Percentiles rank a stretch among this genome's conserved stretches.
These are phyloP conservation scores for Bombus balteatus DNA, from an alignment of 1,140 invertebrate species.

Conservation along the genomic window DNA sequence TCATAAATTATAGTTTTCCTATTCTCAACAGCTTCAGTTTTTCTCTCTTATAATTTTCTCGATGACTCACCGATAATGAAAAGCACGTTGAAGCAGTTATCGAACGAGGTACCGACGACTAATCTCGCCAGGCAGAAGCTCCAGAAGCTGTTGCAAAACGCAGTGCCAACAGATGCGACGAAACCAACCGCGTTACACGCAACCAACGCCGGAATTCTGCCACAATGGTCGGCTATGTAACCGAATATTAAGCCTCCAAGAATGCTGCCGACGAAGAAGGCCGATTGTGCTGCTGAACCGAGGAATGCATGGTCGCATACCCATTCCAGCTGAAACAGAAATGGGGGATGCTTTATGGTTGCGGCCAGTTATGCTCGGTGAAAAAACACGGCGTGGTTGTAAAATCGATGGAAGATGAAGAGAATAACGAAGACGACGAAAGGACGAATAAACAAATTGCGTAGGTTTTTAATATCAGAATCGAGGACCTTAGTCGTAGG, in stretches of 20 bases:
- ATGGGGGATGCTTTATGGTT: background rate
- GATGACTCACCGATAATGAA: constrained; percentile 90
- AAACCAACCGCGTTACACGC: constrained; percentile 91
- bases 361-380: background rate
- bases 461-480: background rate
- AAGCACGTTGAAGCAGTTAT: constrained; percentile 96
- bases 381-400: background rate
- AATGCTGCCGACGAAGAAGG: constrained; percentile 84
- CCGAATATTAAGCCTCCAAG: constrained; percentile 83
- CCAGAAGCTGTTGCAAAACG: constrained; percentile 89
- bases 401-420: no score
- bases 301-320: constrained; percentile 91
- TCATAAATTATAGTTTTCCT: background rate
- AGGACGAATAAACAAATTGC: background rate
- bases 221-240: constrained; percentile 83
- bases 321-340: constrained; percentile 87
- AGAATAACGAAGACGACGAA: no score
- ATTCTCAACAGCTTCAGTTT: background rate
- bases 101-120: constrained; percentile 92
- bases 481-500: background rate
- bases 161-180: constrained; percentile 89
- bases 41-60: background rate
- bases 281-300: constrained; percentile 89
- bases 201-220: constrained; percentile 82
- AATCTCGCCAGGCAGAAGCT: constrained; percentile 90